phyloP scores from a whole-genome alignment of 30 jellyfish, hydroid and myxozoan genomes.

The Aurelia coerulea region DNA sequence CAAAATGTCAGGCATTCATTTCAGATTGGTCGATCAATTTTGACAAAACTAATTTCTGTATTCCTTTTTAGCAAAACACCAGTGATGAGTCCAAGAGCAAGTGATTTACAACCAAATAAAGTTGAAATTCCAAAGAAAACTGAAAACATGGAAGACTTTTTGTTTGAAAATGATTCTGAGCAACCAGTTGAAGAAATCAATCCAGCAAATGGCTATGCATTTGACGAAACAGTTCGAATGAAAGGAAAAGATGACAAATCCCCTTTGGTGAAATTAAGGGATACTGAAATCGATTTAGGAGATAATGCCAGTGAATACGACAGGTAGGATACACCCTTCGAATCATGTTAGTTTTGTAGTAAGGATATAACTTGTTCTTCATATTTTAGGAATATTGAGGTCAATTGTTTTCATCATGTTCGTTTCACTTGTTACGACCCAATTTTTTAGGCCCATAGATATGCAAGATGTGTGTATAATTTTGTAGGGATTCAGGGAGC shows the following conservation, averaged over 20 bases:
- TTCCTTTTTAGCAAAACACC: neutral
- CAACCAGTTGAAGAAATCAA: conserved; percentile 25
- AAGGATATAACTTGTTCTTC: too few species aligned
- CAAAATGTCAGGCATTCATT: too few species aligned
- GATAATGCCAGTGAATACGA: conserved; percentile 70
- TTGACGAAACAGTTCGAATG: conserved; percentile 43
- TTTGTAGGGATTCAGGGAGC: too few species aligned
- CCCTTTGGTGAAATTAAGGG: conserved; percentile 36
- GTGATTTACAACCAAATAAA: neutral
- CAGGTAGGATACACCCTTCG: conserved; percentile 4
- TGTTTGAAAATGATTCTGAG: conserved; percentile 53
- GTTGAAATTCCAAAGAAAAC: conserved; percentile 8
- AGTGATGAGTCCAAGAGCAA: neutral
- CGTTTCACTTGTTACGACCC: too few species aligned
- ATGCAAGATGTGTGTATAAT: too few species aligned
- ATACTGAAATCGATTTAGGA: conserved; percentile 21
- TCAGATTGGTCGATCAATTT: too few species aligned
- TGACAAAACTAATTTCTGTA: too few species aligned
- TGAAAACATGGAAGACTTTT: conserved; percentile 23
- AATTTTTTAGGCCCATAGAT: too few species aligned
- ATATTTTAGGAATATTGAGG: too few species aligned
- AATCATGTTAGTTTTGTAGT: neutral
- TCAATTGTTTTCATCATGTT: too few species aligned
- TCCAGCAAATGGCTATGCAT: conserved; percentile 44
- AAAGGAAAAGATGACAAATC: conserved; percentile 47